Percentiles rank a stretch among this genome's conserved stretches.
phyloP scores from a whole-genome alignment of 1,140 invertebrate genomes.

The Drosophila teissieri region DNA sequence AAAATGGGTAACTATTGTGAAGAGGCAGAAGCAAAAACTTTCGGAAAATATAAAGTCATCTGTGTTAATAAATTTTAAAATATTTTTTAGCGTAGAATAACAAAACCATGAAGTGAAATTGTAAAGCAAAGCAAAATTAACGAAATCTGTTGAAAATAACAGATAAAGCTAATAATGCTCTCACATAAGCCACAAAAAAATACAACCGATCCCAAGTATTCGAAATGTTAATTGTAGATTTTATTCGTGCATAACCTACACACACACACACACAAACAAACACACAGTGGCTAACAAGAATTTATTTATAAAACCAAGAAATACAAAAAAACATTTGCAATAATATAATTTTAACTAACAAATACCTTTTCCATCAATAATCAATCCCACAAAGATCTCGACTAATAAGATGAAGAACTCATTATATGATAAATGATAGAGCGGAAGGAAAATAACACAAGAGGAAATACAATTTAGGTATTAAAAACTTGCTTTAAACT shows the following conservation, averaged over 20 bases:
- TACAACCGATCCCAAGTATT: conserved; percentile 44
- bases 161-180: conserved; percentile 30
- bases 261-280: conserved; percentile 29
- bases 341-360: conserved; percentile 29
- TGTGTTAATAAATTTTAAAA: conserved; percentile 84
- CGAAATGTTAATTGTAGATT: conserved; percentile 58
- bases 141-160: conserved; percentile 20
- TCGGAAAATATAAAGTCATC: conserved; percentile 84
- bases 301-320: conserved; percentile 59
- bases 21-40: conserved; percentile 46
- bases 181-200: conserved; percentile 32
- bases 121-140: conserved; percentile 37
- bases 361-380: conserved; percentile 38
- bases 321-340: conserved; percentile 48
- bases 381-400: conserved; percentile 58
- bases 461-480: conserved; percentile 28
- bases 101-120: conserved; percentile 56
- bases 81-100: conserved; percentile 79
- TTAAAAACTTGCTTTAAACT: conserved; percentile 56
- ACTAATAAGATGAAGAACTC: conserved; percentile 31
- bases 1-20: conserved; percentile 56
- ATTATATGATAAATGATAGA: conserved; percentile 29
- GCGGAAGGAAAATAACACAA: conserved; percentile 4
- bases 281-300: conserved; percentile 41
- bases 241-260: conserved; percentile 23